These are phyloP conservation scores for Hydropsyche tenuis DNA, from an alignment of 1,140 invertebrate genomes.

Conservation along the genomic window DNA sequence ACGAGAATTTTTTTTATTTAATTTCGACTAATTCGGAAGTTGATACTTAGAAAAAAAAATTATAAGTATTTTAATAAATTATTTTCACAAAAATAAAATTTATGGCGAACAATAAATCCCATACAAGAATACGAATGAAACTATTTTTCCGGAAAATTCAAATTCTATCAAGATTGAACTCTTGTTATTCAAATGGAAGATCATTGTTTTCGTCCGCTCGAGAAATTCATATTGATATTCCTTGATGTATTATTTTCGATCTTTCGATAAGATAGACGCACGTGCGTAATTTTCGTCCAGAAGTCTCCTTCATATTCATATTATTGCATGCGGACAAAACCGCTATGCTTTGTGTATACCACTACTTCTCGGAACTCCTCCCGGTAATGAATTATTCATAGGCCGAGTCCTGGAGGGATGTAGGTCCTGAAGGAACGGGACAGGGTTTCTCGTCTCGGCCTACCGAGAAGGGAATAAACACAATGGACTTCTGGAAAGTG, in stretches of 20 bases:
- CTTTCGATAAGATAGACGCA: not conserved
- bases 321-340: not conserved
- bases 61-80: no score
- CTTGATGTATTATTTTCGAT: slow-evolving; percentile 1
- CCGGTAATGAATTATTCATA: slow-evolving; percentile 11
- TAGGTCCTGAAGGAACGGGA: not conserved
- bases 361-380: not conserved
- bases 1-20: no score
- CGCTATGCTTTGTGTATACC: not conserved
- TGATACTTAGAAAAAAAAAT: no score
- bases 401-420: not conserved
- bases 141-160: no score
- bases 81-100: no score
- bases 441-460: not conserved
- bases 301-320: slow-evolving; percentile 23
- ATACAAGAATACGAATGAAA: no score
- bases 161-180: no score
- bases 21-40: no score
- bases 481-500: slow-evolving; percentile 4
- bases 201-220: no score
- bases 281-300: not conserved
- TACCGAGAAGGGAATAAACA: not conserved
- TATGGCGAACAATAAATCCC: no score
- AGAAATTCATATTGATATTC: not conserved
- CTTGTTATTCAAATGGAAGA: no score